Conservation (phyloP, 1,140 invertebrate species). For the Papilio glaucus region DNA sequence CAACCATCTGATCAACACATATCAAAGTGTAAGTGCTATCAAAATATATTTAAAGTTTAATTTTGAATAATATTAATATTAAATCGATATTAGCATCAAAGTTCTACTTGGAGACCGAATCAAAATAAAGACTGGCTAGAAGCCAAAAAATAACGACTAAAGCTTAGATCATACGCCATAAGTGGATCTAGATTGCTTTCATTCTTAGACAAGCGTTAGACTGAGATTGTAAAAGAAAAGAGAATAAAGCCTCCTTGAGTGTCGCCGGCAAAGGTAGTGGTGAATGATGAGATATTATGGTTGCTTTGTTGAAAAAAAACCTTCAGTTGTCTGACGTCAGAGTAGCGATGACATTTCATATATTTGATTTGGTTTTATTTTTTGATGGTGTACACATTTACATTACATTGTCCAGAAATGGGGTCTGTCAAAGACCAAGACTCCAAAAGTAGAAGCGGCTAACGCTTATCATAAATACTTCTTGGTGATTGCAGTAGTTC, state of each 20-base stretch:
- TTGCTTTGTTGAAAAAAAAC: constrained; percentile 8
- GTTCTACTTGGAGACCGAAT: constrained; percentile 2
- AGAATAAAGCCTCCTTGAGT: constrained; percentile 9
- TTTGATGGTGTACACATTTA: too few relatives aligned
- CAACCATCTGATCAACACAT: too few relatives aligned
- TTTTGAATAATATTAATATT: neutral
- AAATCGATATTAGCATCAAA: constrained; percentile 5
- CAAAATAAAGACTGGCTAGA: constrained; percentile 25
- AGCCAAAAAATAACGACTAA: constrained; percentile 29
- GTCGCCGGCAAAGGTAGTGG: constrained; percentile 8
- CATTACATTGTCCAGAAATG: too few relatives aligned
- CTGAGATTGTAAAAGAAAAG: constrained; percentile 28
- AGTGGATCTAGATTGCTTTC: constrained; percentile 28
- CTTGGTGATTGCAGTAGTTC: too few relatives aligned
- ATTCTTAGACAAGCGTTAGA: constrained; percentile 29
- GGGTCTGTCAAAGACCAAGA: too few relatives aligned
- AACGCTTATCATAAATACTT: too few relatives aligned
- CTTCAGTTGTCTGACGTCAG: neutral
- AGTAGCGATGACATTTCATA: too few relatives aligned
- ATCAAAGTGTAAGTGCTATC: neutral
- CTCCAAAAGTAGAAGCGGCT: too few relatives aligned
- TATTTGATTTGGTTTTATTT: too few relatives aligned
- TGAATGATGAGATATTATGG: constrained; percentile 4
- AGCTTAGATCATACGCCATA: constrained; percentile 31
- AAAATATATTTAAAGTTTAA: neutral